phyloP scores from a whole-genome alignment of 2,113 vertebrate genomes.

The Tachuris rubrigastra region DNA sequence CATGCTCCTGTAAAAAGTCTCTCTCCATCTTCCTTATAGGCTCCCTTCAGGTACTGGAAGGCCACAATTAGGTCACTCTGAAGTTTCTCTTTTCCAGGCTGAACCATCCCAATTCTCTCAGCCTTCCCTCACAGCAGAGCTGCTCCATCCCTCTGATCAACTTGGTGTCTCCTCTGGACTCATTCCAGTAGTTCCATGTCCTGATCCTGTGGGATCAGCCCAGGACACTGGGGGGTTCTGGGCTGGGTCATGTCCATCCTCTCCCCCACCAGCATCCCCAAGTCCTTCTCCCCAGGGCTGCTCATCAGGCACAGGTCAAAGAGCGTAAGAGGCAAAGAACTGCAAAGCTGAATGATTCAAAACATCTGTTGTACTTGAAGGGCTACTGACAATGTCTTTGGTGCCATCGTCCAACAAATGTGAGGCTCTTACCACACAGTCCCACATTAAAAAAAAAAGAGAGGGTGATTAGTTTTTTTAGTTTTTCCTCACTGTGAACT shows the following conservation, averaged over 20 bases:
- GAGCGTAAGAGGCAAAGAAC: not conserved
- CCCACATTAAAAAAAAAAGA: not conserved
- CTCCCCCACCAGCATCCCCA: not conserved
- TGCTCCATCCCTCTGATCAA: not conserved
- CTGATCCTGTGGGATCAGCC: not conserved
- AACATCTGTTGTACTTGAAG: not conserved
- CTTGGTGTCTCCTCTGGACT: rapidly evolving
- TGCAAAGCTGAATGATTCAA: not conserved
- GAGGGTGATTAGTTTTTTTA: not conserved
- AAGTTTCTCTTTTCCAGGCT: not conserved
- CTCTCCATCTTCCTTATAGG: not conserved
- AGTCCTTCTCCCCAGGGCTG: not conserved
- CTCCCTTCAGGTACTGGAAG: not conserved
- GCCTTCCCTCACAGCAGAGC: not conserved
- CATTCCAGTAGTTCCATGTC: not conserved
- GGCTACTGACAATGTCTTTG: not conserved
- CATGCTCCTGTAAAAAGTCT: not conserved
- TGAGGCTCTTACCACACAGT: not conserved
- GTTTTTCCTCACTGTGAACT: not conserved
- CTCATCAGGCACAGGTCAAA: not conserved
- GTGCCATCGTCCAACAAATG: not conserved
- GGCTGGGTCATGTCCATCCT: not conserved
- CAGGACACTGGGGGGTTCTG: not conserved
- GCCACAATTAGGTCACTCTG: not conserved
- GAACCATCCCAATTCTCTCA: not conserved